These are phyloP conservation scores for Aplochiton taeniatus DNA, from an alignment of 2,797 vertebrate species.

Conservation along the genomic window DNA sequence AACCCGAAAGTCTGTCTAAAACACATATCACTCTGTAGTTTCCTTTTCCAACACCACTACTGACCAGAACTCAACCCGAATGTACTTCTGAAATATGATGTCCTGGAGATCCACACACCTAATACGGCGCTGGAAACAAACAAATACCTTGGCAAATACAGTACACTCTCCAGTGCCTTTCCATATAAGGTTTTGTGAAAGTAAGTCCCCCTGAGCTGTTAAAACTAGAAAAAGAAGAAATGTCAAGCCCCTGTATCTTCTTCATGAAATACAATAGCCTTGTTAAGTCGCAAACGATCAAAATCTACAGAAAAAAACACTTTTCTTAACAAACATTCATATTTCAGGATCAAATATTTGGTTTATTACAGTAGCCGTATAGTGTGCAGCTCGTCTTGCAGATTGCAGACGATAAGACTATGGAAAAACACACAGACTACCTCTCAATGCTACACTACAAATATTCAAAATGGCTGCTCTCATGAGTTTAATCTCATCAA, in stretches of 20 bases:
- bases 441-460: no score
- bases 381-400: no score
- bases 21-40: neutral
- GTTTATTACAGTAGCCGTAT: no score
- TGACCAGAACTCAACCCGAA: neutral
- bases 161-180: neutral
- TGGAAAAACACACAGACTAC: no score
- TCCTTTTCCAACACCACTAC: conserved; percentile 2
- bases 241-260: no score
- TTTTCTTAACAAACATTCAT: neutral
- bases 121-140: neutral
- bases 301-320: neutral
- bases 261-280: neutral
- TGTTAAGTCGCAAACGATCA: neutral
- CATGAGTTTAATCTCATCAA: no score
- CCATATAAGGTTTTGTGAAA: neutral
- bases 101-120: no score
- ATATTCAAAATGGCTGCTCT: no score
- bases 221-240: no score
- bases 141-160: neutral
- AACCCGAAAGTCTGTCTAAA: neutral
- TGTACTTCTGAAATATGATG: neutral
- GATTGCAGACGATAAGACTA: no score
- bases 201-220: no score
- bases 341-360: neutral